Evolutionary conservation across 2,888 invertebrate genomes (phyloP), one percentile per base, ranked within the genome.

Genomic region (Clistopyga incitator): DNA sequence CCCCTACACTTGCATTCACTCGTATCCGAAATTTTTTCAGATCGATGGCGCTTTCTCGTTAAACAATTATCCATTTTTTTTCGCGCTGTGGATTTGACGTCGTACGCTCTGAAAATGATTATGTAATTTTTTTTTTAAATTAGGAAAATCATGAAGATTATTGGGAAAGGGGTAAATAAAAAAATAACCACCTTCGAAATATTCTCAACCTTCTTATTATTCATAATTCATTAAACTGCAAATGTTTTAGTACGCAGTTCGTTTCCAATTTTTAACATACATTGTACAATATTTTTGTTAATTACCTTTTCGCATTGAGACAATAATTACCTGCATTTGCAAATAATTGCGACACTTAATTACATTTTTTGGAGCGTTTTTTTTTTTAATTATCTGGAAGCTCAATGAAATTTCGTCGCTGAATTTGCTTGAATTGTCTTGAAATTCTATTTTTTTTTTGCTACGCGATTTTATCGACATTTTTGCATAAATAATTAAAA

Each of bases 361-460:
- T 42, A 74, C 20, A 54, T 25, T 54, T 74, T 45, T 52, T 56
- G 56, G 70, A 47, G 64, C 70, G 78, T 64, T 75, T 74, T 74
- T 77, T n/a, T n/a, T n/a, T n/a, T n/a, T n/a, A n/a, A 78, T 74
- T 64, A 74, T 84, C 75, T 76, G 84, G 84, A 82, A 82, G 78
- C 81, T 71, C 52, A 74, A 78, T 74, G 72, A 80, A 77, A 65
- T 67, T n/a, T n/a, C 20, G 20, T 13, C 56, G 56, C 23, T 42
- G 38, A n/a, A n/a, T n/a, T n/a, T n/a, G n/a, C n/a, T n/a, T n/a
- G n/a, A n/a, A n/a, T n/a, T n/a, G 52, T 77, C 61, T 45, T 54
- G 18, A 11, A n/a, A 71, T 70, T 47, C 68, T 78, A 11, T 8
- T 23, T 20, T n/a, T 29, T 50, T 47, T 56, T 42, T 34, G 29